Base-by-base conservation (phyloP, 2,113 vertebrate species). In the Caranx ignobilis region DNA sequence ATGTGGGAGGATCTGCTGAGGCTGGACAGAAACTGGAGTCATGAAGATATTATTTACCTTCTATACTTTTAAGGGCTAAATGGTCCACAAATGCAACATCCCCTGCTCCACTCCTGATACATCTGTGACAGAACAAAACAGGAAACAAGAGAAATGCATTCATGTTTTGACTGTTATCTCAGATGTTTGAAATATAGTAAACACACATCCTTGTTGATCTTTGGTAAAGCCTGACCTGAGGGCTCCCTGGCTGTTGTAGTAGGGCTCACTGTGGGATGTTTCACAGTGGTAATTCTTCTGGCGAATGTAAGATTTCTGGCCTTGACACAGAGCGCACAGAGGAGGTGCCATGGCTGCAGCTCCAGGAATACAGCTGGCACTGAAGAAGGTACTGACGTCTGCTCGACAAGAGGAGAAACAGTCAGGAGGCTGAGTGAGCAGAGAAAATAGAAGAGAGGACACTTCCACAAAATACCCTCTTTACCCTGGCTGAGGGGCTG, bases 81-180 rank as follows among this genome's bases (percentile, higher is more conserved):
- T 97, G 95, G 88, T 97, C 97, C 88, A 97, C 90, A 90, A 98
- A 98, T 45, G 97, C 97, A 78, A 97, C 96, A 81, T 97, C 97
- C 64, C 95, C 96, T 41, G 85, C 84, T 31, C 95, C 94, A 19
- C 88, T 93, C 78, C 93, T 93, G 64, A 97, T 92, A 91, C 97
- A 97, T 79, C 97, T 98, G 85, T 12, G 79, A 54, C 16, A 73
- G 56, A 77, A 18, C 9, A 52, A 65, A 72, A 71, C 10, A 67
- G 21, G 32, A 4, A 62, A 54, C 0, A 73, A 21, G 32, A 50
- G 3, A 21, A 3, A 45, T n/a, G 10, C 0, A 48, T 11, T 34
- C 8, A 32, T 59, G 6, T 61, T 71, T 62, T 66, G 12, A 55
- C 6, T 32, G 16, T 21, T 16, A 18, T 19, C 19, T 31, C 63